Percentiles rank a stretch among this genome's conserved stretches.
Evolutionary conservation across 2,113 vertebrate species (phyloP).

Genomic region (Malurus elegans): DNA sequence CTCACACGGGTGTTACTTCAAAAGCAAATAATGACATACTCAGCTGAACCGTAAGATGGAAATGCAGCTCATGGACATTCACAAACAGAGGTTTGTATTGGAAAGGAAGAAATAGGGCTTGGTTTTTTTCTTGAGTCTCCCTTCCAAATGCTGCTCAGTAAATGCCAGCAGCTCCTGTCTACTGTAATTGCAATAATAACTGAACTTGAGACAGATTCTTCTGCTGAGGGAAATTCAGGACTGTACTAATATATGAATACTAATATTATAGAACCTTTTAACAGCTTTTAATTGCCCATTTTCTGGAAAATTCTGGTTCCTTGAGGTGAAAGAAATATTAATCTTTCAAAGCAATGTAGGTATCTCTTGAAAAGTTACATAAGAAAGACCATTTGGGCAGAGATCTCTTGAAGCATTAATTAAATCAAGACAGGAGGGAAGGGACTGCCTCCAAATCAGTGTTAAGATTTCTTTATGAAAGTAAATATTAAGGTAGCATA

Average conservation of each 20-base stretch:
- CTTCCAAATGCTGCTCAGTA: not conserved
- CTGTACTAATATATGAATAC: not conserved
- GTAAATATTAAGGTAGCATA: not conserved
- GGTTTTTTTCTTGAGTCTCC: not conserved
- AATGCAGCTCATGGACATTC: not conserved
- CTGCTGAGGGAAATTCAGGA: not conserved
- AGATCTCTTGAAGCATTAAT: not conserved
- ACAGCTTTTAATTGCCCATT: not conserved
- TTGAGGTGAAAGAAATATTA: not conserved
- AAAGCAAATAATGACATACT: not conserved
- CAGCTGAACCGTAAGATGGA: not conserved
- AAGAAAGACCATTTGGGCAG: not conserved
- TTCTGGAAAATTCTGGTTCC: not conserved
- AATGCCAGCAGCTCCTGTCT: not conserved
- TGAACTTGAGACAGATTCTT: not conserved
- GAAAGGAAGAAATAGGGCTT: not conserved
- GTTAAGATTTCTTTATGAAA: not conserved
- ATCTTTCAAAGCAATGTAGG: not conserved
- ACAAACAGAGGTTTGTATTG: not conserved
- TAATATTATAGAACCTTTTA: not conserved
- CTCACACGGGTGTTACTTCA: not conserved
- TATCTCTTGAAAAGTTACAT: not conserved
- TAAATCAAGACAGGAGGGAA: not conserved
- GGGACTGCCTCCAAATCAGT: not conserved
- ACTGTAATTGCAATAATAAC: not conserved